These are phyloP conservation scores for Drosophila subsilvestris DNA, from an alignment of 2,888 invertebrate species.

Conservation along the genomic window DNA sequence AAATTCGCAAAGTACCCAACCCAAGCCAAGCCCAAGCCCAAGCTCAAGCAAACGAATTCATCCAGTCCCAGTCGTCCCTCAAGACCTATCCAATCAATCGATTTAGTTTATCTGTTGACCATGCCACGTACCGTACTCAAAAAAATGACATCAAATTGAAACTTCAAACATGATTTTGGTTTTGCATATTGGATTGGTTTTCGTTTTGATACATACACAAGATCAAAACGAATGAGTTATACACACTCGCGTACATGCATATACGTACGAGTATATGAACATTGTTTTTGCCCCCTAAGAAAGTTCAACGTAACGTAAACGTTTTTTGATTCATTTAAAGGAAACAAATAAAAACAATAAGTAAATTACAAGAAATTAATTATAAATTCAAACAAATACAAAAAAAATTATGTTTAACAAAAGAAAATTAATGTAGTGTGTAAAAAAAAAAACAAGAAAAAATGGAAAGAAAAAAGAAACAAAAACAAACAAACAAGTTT, in stretches of 20 bases:
- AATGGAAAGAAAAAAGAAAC: constrained; percentile 63
- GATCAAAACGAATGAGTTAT: constrained; percentile 3
- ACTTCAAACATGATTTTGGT: constrained; percentile 42
- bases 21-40: neutral
- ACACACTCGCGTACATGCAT: constrained; percentile 36
- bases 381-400: constrained; percentile 50
- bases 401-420: constrained; percentile 65
- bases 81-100: constrained; percentile 26
- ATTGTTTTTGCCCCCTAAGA: constrained; percentile 39
- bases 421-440: constrained; percentile 71
- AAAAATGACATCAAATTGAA: constrained; percentile 63
- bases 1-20: constrained; percentile 9
- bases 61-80: constrained; percentile 12
- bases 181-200: constrained; percentile 56
- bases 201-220: constrained; percentile 20
- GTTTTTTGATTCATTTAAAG: constrained; percentile 53
- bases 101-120: constrained; percentile 52
- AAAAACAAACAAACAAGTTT: constrained; percentile 53
- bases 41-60: too few species aligned
- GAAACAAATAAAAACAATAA: constrained; percentile 23
- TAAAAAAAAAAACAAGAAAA: constrained; percentile 64
- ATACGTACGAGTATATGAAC: constrained; percentile 21
- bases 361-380: constrained; percentile 67
- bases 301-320: constrained; percentile 58
- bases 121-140: constrained; percentile 61